These are phyloP conservation scores for Ptilodon capucinus DNA, from an alignment of 2,888 invertebrate species.

Conservation along the genomic window DNA sequence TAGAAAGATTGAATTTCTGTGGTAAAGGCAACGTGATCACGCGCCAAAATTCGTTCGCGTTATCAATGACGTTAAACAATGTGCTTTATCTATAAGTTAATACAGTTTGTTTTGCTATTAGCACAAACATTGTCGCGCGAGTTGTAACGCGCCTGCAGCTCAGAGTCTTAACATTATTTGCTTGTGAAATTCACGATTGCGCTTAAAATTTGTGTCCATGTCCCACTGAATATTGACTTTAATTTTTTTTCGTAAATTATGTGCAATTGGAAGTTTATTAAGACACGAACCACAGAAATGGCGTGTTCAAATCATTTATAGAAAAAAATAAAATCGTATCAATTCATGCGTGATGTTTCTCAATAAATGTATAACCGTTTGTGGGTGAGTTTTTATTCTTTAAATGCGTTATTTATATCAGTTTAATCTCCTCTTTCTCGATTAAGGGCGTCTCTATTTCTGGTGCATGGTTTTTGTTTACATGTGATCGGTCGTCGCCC, in stretches of 20 bases:
- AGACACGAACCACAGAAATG: slow-evolving; percentile 17
- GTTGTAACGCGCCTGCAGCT: too few relatives aligned
- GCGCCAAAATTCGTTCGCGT: too few relatives aligned
- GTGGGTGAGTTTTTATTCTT: slow-evolving; percentile 10
- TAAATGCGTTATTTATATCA: background rate
- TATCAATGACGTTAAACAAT: too few relatives aligned
- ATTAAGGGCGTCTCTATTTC: slow-evolving; percentile 18
- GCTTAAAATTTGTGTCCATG: background rate
- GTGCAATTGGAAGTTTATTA: too few relatives aligned
- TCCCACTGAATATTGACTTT: background rate
- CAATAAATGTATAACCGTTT: background rate
- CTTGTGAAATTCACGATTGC: slow-evolving; percentile 7
- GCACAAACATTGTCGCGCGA: too few relatives aligned
- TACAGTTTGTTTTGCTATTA: too few relatives aligned
- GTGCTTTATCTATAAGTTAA: too few relatives aligned
- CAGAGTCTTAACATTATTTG: slow-evolving; percentile 31
- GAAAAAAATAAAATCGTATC: background rate
- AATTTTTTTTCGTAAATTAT: background rate
- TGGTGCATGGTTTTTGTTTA: slow-evolving; percentile 41
- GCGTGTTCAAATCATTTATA: slow-evolving; percentile 8
- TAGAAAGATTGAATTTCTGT: too few relatives aligned
- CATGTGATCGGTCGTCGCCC: slow-evolving; percentile 40
- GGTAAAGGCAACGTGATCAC: too few relatives aligned
- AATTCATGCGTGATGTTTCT: background rate
- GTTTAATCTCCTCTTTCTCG: slow-evolving; percentile 7